Percentiles rank a stretch among this genome's conserved stretches.
Evolutionary conservation across 2,888 invertebrate species (phyloP).

Genomic region (Drosophila diplacantha): DNA sequence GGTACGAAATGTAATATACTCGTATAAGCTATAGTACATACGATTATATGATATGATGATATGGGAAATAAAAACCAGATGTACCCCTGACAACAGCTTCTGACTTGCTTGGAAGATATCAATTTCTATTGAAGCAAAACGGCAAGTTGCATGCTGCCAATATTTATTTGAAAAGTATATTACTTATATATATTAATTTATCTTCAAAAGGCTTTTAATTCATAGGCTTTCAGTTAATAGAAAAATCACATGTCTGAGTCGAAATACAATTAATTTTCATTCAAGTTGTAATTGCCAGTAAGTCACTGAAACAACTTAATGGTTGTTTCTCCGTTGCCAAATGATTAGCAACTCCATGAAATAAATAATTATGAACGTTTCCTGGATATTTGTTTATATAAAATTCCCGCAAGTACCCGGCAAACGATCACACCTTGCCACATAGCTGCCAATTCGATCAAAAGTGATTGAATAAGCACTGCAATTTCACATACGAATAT

Average conservation of each 20-base stretch:
- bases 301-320: constrained; percentile 8
- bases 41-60: background rate
- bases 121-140: background rate
- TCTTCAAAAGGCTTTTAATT: background rate
- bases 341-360: constrained; percentile 2
- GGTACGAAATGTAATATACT: constrained; percentile 17
- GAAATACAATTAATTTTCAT: background rate
- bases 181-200: too few relatives aligned
- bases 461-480: constrained; percentile 45
- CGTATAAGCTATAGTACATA: background rate
- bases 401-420: background rate
- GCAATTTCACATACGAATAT: constrained; percentile 29
- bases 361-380: constrained; percentile 8
- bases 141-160: too few relatives aligned
- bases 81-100: background rate
- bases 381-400: constrained; percentile 11
- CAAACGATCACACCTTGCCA: constrained; percentile 18
- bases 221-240: background rate
- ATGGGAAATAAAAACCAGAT: background rate
- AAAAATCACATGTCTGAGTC: background rate
- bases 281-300: background rate
- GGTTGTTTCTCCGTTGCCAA: constrained; percentile 2
- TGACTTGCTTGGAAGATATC: background rate
- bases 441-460: constrained; percentile 28
- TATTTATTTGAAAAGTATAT: too few relatives aligned